Percentiles rank a stretch among this genome's conserved stretches.
phyloP scores from a whole-genome alignment of 2,888 invertebrate species.

The Megastigmus dorsalis region DNA sequence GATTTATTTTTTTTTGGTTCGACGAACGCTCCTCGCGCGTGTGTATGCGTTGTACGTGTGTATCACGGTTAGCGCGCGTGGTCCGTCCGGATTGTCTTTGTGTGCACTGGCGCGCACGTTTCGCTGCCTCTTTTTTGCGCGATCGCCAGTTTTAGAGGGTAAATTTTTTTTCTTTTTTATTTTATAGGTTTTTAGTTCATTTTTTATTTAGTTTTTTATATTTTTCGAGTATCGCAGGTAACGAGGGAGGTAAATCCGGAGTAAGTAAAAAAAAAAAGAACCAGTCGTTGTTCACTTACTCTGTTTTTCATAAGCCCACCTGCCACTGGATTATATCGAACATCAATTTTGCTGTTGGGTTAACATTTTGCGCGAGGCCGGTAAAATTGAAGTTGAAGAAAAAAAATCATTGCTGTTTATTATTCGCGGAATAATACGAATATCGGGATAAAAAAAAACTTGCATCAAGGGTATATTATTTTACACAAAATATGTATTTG shows the following conservation, averaged over 20 bases:
- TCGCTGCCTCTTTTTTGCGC: background rate
- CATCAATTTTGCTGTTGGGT: slow-evolving; percentile 9
- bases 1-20: slow-evolving; percentile 19
- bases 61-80: background rate
- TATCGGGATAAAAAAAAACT: background rate
- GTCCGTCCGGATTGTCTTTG: background rate
- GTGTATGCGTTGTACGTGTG: background rate
- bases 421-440: background rate
- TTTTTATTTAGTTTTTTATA: too few relatives aligned
- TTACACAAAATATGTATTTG: too few relatives aligned
- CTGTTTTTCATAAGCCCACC: background rate
- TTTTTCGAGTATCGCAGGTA: slow-evolving; percentile 2
- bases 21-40: too few relatives aligned
- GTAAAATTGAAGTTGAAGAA: background rate
- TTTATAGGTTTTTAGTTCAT: too few relatives aligned
- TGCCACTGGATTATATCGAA: slow-evolving; percentile 12
- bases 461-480: too few relatives aligned
- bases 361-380: background rate
- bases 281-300: background rate
- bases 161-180: background rate
- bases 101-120: background rate
- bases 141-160: background rate
- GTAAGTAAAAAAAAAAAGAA: background rate
- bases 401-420: background rate
- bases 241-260: slow-evolving; percentile 4